These are phyloP conservation scores for Epizoanthus ramosus DNA, from an alignment of 92 coral and sea anemone genomes.

Conservation along the genomic window DNA sequence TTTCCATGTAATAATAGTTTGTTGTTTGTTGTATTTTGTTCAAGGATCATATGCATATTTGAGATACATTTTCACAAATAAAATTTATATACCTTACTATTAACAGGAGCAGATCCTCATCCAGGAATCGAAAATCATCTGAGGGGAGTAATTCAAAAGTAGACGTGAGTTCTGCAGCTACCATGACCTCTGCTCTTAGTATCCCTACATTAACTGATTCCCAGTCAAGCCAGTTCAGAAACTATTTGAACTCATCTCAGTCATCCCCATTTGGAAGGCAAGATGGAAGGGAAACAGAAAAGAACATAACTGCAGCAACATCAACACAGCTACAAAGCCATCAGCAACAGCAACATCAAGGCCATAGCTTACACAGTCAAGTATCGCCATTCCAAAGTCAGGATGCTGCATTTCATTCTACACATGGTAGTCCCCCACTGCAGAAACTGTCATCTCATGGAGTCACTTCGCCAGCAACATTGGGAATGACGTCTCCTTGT, in stretches of 20 bases:
- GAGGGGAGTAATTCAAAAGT: conserved; percentile 14
- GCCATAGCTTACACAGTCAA: not conserved
- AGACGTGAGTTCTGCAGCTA: not conserved
- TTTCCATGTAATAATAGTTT: too few species aligned
- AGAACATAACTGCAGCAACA: conserved; percentile 12
- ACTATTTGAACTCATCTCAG: conserved; percentile 21
- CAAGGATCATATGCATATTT: not conserved
- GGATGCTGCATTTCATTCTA: conserved; percentile 3
- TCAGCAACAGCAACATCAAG: conserved; percentile 14
- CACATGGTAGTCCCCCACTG: conserved; percentile 4
- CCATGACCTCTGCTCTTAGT: not conserved
- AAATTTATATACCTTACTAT: not conserved
- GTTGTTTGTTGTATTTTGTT: too few species aligned
- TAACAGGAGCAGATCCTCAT: not conserved
- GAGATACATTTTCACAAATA: not conserved
- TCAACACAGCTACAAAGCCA: conserved; percentile 15
- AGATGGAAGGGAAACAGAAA: conserved; percentile 10
- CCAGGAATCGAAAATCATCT: conserved; percentile 20
- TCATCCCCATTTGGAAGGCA: conserved; percentile 14
- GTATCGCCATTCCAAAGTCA: not conserved
- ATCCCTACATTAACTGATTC: conserved; percentile 18
- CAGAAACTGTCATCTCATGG: conserved; percentile 19
- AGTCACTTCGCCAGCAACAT: conserved; percentile 4
- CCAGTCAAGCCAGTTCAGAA: conserved; percentile 23
- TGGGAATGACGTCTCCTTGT: conserved; percentile 33